A percentile compares a stretch with the other conserved stretches of the same genome.
Conservation (phyloP, 2,113 vertebrate species). For the Craseonycteris thonglongyai region DNA sequence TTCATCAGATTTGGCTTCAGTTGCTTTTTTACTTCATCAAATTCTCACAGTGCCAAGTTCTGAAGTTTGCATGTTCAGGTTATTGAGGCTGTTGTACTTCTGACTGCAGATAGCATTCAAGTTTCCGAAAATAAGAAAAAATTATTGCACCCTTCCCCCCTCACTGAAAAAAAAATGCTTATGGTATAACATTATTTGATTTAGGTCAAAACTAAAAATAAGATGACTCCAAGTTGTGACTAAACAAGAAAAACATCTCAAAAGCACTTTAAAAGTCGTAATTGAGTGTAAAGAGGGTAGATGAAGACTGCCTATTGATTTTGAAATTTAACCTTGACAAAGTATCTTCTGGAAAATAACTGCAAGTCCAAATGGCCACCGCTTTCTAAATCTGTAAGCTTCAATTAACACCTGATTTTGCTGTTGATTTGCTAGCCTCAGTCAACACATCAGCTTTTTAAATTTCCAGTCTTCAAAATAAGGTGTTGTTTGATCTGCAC, state of each 20-base stretch:
- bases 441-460: neutral
- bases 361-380: neutral
- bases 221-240: conserved; percentile 43
- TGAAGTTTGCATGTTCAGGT: conserved; percentile 53
- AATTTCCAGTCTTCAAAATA: neutral
- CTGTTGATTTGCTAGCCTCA: neutral
- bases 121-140: conserved; percentile 65
- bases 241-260: conserved; percentile 64
- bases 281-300: neutral
- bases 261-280: conserved; percentile 18
- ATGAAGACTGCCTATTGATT: conserved; percentile 18
- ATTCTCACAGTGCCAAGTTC: conserved; percentile 52
- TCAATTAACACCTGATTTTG: neutral
- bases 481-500: neutral
- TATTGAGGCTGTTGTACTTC: conserved; percentile 43
- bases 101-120: conserved; percentile 60
- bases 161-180: neutral
- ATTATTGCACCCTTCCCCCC: conserved; percentile 29
- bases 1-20: conserved; percentile 38
- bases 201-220: conserved; percentile 69
- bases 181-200: conserved; percentile 57
- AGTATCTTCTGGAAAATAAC: conserved; percentile 26
- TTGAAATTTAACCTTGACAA: neutral
- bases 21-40: conserved; percentile 33
- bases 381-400: neutral